Evolutionary conservation across 1,140 invertebrate species (phyloP).

Genomic region (Leguminivora glycinivorella): DNA sequence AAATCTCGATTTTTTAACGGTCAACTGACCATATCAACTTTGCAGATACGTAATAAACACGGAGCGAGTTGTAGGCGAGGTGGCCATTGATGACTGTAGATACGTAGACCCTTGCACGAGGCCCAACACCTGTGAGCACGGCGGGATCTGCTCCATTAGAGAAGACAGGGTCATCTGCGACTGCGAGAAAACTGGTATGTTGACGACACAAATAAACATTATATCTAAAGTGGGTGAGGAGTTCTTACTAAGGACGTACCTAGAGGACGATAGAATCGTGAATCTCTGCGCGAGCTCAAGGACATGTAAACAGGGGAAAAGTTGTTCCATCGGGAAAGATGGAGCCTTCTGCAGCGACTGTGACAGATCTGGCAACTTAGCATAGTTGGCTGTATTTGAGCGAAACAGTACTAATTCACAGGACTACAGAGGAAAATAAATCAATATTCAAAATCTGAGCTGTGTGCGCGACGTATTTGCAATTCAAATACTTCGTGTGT

Average conservation of each 20-base stretch:
- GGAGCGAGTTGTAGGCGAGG: constrained; percentile 89
- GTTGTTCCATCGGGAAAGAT: constrained; percentile 93
- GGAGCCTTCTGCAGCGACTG: constrained; percentile 93
- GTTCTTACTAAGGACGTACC: too few species aligned
- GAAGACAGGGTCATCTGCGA: constrained; percentile 93
- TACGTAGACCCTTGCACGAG: constrained; percentile 93
- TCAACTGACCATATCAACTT: too few species aligned
- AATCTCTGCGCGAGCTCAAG: too few species aligned
- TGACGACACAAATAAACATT: background rate
- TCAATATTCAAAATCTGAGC: too few species aligned
- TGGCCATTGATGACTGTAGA: constrained; percentile 94
- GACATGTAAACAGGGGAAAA: constrained; percentile 95
- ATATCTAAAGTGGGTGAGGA: too few species aligned
- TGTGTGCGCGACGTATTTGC: too few species aligned
- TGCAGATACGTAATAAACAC: constrained; percentile 88
- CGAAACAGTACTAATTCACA: too few species aligned
- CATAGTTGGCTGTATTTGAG: too few species aligned
- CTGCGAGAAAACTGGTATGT: constrained; percentile 87
- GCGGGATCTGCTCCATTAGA: constrained; percentile 92
- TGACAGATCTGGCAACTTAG: constrained; percentile 88
- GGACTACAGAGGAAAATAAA: too few species aligned
- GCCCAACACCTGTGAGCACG: constrained; percentile 94
- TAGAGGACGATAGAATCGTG: too few species aligned
- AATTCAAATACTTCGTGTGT: too few species aligned
- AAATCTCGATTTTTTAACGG: too few species aligned